Base-by-base conservation (phyloP, 2,113 vertebrate genomes). In the Erpornis zantholeuca region DNA sequence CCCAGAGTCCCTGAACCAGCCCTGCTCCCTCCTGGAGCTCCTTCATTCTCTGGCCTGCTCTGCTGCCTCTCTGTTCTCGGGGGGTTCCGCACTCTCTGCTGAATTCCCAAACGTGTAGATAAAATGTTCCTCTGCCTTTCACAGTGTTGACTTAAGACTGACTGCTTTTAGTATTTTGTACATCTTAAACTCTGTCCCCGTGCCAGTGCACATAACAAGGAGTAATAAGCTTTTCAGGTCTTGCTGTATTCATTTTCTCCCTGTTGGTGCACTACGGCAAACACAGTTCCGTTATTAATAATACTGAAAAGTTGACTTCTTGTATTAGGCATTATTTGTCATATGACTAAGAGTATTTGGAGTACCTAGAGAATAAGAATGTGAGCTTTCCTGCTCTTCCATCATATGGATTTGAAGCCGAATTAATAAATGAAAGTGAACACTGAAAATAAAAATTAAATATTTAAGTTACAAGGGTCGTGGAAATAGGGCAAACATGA, bases 141-240 rank as follows among this genome's bases (percentile, higher is more conserved):
- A 7, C 78, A 52, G 44, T 95, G 94, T 95, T 97, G 90, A 97
- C 87, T 97, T 90, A 96, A 94, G 82, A 96, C 76, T 96, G 95
- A 96, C 96, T 96, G 92, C 79, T 97, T 97, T 97, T 91, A 83
- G 85, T 96, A 61, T 96, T 96, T 93, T 85, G 80, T 96, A 82
- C 65, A 31, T 93, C 79, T 92, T 86, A 91, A 96, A 63, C 63
- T 85, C 94, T 69, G 70, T 93, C 66, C 75, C 57, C 6, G 31
- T 91, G 81, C 86, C 93, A 81, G 71, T 47, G 27, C 86, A 87
- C 38, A 12, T 95, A 96, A 78, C 84, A 73, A 79, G 95, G 80
- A 96, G 45, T 90, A 91, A 88, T 93, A 92, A 94, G 82, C 68
- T 92, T 85, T 95, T 87, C 57, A 84, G 44, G 59, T 91, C 82